These are phyloP conservation scores for Bombus difficillimus DNA, from an alignment of 1,140 invertebrate genomes.

Conservation along the genomic window DNA sequence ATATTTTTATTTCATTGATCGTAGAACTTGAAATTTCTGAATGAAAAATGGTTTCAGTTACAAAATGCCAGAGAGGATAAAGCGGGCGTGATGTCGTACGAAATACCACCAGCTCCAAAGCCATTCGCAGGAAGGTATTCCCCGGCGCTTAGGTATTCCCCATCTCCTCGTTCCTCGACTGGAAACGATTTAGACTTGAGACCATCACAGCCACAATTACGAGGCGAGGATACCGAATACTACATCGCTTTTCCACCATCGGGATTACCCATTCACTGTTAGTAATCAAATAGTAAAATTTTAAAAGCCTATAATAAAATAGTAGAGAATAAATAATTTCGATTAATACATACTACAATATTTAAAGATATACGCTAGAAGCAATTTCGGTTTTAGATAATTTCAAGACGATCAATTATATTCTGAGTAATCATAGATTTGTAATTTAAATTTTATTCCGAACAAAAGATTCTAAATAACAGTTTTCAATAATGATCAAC, in stretches of 20 bases:
- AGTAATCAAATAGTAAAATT: slow-evolving; percentile 41
- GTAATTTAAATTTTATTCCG: background rate
- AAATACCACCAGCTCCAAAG: slow-evolving; percentile 81
- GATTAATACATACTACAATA: too few relatives aligned
- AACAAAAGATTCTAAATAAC: background rate
- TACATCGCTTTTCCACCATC: slow-evolving; percentile 84
- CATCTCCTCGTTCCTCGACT: slow-evolving; percentile 63
- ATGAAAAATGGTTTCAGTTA: slow-evolving; percentile 57
- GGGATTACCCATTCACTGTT: slow-evolving; percentile 81
- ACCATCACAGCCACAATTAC: slow-evolving; percentile 55
- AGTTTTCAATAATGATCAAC: background rate
- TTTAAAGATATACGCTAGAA: background rate
- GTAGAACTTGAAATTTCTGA: background rate
- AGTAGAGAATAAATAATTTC: background rate
- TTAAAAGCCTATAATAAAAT: background rate
- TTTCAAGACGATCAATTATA: background rate
- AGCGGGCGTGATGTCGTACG: slow-evolving; percentile 76
- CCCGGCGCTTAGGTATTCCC: slow-evolving; percentile 66
- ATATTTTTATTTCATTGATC: background rate
- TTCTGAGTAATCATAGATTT: background rate
- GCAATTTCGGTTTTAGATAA: background rate
- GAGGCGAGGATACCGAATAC: slow-evolving; percentile 74
- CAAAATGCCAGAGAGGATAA: slow-evolving; percentile 76
- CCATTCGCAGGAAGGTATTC: slow-evolving; percentile 75
- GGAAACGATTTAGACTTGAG: slow-evolving; percentile 72